These are phyloP conservation scores for Idaea straminata DNA, from an alignment of 2,888 invertebrate genomes.

Conservation along the genomic window DNA sequence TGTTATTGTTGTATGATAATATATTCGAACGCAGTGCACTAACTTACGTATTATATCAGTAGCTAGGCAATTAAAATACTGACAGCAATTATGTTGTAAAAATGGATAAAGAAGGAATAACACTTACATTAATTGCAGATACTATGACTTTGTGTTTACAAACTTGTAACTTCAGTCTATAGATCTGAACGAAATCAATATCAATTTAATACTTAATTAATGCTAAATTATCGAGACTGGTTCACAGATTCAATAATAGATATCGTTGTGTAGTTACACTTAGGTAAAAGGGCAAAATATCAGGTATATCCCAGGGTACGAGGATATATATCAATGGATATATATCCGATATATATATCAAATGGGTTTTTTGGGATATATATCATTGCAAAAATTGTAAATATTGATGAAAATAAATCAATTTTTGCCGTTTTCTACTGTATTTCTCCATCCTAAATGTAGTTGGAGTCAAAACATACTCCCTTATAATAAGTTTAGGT, in stretches of 20 bases:
- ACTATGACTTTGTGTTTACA: not conserved
- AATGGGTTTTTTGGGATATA: no score
- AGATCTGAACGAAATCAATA: not conserved
- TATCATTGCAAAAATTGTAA: no score
- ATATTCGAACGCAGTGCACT: slow-evolving; percentile 10
- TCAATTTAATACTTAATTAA: not conserved
- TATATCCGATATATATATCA: no score
- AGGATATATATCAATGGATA: no score
- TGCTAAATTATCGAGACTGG: slow-evolving; percentile 8
- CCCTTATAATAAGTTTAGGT: no score
- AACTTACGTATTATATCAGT: slow-evolving; percentile 1
- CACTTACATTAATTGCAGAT: no score
- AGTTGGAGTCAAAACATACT: no score
- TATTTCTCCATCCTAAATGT: no score
- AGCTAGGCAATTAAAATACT: slow-evolving; percentile 1
- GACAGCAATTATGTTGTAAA: not conserved
- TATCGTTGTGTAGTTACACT: slow-evolving; percentile 5
- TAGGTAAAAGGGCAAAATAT: slow-evolving; percentile 38
- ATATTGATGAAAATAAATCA: no score
- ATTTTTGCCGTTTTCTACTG: no score
- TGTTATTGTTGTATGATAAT: slow-evolving; percentile 34
- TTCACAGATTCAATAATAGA: slow-evolving; percentile 7
- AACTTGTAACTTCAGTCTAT: not conserved
- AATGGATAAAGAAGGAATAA: not conserved
- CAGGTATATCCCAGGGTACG: slow-evolving; percentile 32